Evolutionary conservation across 2,113 vertebrate genomes (phyloP).

Genomic region (Ivindomyrus marchei): DNA sequence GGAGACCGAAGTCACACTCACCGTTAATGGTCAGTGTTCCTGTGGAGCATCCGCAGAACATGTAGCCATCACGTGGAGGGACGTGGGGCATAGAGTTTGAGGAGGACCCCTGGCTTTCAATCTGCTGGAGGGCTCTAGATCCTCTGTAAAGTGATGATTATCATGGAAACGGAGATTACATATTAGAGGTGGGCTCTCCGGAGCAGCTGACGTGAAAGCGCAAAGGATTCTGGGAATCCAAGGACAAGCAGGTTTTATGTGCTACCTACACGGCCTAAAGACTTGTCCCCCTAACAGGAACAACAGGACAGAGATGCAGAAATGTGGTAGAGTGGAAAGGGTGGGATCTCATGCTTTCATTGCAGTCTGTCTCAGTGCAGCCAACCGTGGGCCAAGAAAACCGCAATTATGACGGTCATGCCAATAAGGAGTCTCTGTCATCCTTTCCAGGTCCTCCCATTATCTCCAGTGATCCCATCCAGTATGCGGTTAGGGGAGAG

Average conservation of each 20-base stretch:
- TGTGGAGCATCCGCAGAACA: neutral
- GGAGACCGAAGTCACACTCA: constrained; percentile 81
- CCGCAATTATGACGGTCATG: neutral
- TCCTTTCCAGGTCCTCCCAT: constrained; percentile 75
- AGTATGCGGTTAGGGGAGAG: constrained; percentile 78
- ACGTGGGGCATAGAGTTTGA: neutral
- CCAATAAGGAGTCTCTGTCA: neutral
- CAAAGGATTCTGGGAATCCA: neutral
- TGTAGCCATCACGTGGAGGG: neutral
- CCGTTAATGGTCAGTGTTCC: constrained; percentile 74
- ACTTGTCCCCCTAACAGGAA: neutral
- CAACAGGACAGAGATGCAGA: neutral
- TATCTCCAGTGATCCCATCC: constrained; percentile 82
- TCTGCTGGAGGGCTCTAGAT: neutral
- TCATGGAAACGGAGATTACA: neutral
- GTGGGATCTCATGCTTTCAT: neutral
- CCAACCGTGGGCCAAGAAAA: neutral
- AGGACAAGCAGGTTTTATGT: neutral
- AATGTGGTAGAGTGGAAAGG: neutral
- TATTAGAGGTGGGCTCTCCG: neutral
- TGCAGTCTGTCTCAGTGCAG: neutral
- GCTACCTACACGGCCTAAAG: neutral
- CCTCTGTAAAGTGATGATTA: neutral
- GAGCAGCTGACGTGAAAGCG: neutral
- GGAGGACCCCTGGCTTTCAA: neutral